Percentiles rank a stretch among this genome's conserved stretches.
Evolutionary conservation across 1,140 invertebrate genomes (phyloP).

Genomic region (Euwallacea similis): DNA sequence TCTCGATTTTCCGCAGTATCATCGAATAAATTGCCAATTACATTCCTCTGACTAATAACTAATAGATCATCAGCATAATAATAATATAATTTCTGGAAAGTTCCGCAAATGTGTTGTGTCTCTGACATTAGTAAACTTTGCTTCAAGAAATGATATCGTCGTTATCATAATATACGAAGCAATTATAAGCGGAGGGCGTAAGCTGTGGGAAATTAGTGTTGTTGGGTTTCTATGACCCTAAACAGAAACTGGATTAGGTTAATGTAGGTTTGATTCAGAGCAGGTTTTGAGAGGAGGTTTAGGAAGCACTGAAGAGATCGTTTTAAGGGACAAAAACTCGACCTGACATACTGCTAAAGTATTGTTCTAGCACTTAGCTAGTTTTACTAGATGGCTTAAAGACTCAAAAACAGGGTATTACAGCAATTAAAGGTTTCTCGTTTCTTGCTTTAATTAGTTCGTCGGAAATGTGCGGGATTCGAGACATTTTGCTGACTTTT

Average conservation of each 20-base stretch:
- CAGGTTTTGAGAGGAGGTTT: too few relatives aligned
- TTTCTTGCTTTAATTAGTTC: too few relatives aligned
- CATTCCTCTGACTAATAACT: background rate
- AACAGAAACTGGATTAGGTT: background rate
- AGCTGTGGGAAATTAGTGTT: background rate
- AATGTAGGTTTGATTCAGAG: too few relatives aligned
- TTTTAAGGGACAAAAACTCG: too few relatives aligned
- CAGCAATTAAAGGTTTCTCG: background rate
- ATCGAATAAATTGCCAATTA: background rate
- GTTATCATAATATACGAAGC: slow-evolving; percentile 14
- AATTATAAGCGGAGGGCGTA: slow-evolving; percentile 7
- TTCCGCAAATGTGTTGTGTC: background rate
- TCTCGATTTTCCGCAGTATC: too few relatives aligned
- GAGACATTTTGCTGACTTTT: slow-evolving; percentile 22
- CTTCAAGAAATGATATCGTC: slow-evolving; percentile 12
- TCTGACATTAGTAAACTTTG: background rate
- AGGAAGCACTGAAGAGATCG: too few relatives aligned
- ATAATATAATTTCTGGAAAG: background rate
- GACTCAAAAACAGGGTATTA: too few relatives aligned
- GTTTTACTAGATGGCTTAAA: too few relatives aligned
- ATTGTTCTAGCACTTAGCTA: too few relatives aligned
- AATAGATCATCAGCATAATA: too few relatives aligned
- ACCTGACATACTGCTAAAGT: too few relatives aligned
- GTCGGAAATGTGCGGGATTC: background rate
- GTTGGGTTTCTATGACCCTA: background rate